These are phyloP conservation scores for Stratiomys singularior DNA, from an alignment of 2,888 invertebrate species.

Conservation along the genomic window DNA sequence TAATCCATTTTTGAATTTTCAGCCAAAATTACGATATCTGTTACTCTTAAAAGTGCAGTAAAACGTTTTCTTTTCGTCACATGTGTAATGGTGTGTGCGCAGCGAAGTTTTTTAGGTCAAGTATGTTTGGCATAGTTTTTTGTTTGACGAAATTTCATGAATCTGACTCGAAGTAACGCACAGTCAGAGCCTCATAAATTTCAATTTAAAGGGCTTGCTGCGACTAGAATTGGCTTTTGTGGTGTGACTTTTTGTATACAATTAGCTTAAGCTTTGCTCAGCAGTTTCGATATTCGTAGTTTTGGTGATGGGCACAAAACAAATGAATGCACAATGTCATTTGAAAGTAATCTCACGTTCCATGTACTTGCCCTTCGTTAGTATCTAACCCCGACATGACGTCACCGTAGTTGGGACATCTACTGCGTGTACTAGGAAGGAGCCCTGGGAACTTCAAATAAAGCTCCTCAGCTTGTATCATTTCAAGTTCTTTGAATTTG, in stretches of 20 bases:
- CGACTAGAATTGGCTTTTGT: not conserved
- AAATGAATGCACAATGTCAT: too few species aligned
- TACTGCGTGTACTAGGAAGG: not conserved
- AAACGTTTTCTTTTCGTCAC: conserved; percentile 37
- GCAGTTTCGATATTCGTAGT: too few species aligned
- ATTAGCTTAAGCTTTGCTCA: not conserved
- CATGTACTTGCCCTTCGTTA: conserved; percentile 19
- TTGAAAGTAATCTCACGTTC: not conserved
- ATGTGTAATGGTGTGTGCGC: conserved; percentile 8
- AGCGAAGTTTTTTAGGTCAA: conserved; percentile 44
- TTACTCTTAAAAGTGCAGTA: conserved; percentile 22
- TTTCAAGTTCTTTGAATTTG: not conserved
- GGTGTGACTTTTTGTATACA: not conserved
- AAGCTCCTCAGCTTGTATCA: too few species aligned
- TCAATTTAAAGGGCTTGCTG: not conserved
- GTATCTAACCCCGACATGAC: not conserved
- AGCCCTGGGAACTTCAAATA: not conserved
- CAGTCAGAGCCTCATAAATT: not conserved
- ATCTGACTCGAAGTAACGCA: not conserved
- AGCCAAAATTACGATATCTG: not conserved
- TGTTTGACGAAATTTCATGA: conserved; percentile 21
- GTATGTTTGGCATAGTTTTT: conserved; percentile 45
- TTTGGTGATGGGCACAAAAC: too few species aligned
- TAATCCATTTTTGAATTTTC: conserved; percentile 5
- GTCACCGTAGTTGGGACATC: not conserved